Percentiles rank a stretch among this genome's conserved stretches.
These are phyloP conservation scores for Tachyglossus aculeatus DNA, from an alignment of 2,797 vertebrate genomes.

Conservation along the genomic window DNA sequence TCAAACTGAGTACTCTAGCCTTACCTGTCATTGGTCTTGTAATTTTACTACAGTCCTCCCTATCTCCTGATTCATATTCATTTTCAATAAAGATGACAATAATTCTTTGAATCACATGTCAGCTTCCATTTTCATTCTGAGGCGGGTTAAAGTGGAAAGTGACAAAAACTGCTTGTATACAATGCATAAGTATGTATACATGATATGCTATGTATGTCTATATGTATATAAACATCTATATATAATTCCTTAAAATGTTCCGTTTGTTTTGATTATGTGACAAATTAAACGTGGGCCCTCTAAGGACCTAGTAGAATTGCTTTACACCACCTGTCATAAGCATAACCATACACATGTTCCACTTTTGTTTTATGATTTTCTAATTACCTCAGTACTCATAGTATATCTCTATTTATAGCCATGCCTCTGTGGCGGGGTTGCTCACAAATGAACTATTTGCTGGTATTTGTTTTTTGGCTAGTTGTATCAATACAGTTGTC, in stretches of 20 bases:
- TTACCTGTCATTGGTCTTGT: too few species aligned
- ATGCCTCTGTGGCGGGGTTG: neutral
- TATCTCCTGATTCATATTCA: too few species aligned
- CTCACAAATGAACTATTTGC: neutral
- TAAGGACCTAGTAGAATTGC: neutral
- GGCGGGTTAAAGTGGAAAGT: too few species aligned
- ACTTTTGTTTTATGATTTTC: neutral
- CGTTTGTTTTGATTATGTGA: neutral
- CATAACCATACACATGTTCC: neutral
- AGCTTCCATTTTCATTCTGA: too few species aligned
- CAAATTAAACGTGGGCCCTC: neutral
- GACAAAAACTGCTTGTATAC: too few species aligned
- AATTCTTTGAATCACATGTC: too few species aligned
- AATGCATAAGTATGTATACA: too few species aligned
- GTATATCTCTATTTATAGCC: neutral
- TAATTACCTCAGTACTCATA: neutral
- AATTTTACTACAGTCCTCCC: too few species aligned
- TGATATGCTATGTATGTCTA: too few species aligned
- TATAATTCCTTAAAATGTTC: neutral
- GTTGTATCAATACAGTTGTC: neutral
- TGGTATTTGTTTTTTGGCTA: neutral
- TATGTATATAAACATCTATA: neutral
- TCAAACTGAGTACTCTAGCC: too few species aligned
- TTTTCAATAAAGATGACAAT: too few species aligned
- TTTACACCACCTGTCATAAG: neutral